phyloP scores from a whole-genome alignment of 1,140 invertebrate genomes.

The Aporrectodea caliginosa region DNA sequence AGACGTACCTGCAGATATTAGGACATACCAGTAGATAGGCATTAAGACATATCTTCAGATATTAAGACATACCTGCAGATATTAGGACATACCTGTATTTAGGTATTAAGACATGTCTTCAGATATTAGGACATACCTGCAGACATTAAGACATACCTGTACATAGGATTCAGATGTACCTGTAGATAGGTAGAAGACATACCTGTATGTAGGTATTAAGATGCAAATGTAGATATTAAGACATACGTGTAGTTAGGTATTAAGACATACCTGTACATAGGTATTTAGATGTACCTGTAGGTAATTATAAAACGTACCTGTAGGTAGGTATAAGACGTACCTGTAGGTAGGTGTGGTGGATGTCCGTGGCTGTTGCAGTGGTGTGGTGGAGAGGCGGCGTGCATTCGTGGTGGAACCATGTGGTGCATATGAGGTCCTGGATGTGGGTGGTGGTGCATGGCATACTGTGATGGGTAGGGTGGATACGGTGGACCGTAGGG shows the following conservation, averaged over 20 bases:
- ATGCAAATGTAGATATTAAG: not conserved
- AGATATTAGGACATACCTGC: too few species aligned
- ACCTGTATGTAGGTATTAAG: not conserved
- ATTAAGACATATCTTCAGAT: not conserved
- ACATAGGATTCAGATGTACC: too few species aligned
- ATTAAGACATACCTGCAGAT: not conserved
- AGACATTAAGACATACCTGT: too few species aligned
- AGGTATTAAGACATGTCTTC: too few species aligned
- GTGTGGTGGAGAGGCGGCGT: constrained; percentile 40
- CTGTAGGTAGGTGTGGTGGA: constrained; percentile 44
- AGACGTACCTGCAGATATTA: too few species aligned
- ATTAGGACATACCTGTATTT: too few species aligned
- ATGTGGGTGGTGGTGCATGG: constrained; percentile 41
- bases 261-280: not conserved
- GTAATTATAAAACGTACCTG: too few species aligned
- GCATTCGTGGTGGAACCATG: constrained; percentile 39
- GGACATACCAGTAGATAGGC: too few species aligned
- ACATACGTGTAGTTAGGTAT: constrained; percentile 9
- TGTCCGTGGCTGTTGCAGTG: constrained; percentile 43
- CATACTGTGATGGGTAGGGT: constrained; percentile 38
- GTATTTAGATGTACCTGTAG: too few species aligned
- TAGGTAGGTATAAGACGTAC: too few species aligned
- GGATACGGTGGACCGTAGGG: constrained; percentile 43
- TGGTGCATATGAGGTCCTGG: constrained; percentile 43
- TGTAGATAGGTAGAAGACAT: too few species aligned